These are phyloP conservation scores for Papilio helenus DNA, from an alignment of 1,140 invertebrate species.

Conservation along the genomic window DNA sequence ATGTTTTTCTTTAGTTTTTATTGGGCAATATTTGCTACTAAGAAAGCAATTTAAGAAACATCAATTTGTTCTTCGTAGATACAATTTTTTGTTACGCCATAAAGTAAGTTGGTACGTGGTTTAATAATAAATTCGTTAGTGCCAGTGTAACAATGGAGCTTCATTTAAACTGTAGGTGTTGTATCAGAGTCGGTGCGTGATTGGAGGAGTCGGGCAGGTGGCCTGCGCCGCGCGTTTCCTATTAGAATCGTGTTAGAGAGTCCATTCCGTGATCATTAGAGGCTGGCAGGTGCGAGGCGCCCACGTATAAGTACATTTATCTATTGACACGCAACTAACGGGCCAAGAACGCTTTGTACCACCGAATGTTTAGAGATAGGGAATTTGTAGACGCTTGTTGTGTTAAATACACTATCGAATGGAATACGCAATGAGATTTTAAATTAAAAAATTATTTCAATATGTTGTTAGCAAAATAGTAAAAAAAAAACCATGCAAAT, in stretches of 20 bases:
- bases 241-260: conserved; percentile 77
- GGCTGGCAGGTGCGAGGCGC: conserved; percentile 59
- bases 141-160: conserved; percentile 27
- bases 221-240: conserved; percentile 61
- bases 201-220: conserved; percentile 62
- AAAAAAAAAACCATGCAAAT: not conserved
- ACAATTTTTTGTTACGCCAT: not conserved
- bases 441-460: not conserved
- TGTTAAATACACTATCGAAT: not conserved
- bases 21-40: not conserved
- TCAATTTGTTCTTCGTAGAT: not conserved
- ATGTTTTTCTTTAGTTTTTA: not conserved
- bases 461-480: not conserved
- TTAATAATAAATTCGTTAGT: conserved; percentile 31
- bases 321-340: conserved; percentile 56
- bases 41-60: not conserved
- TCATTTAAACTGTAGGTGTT: conserved; percentile 42
- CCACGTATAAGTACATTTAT: conserved; percentile 59
- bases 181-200: conserved; percentile 51
- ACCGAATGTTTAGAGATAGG: conserved; percentile 27
- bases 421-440: conserved; percentile 1
- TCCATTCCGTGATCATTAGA: conserved; percentile 68
- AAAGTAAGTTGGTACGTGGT: not conserved
- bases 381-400: conserved; percentile 19
- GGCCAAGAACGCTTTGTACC: conserved; percentile 46